Conservation (phyloP, 2,888 invertebrate species). For the Platerodrilus igneus region DNA sequence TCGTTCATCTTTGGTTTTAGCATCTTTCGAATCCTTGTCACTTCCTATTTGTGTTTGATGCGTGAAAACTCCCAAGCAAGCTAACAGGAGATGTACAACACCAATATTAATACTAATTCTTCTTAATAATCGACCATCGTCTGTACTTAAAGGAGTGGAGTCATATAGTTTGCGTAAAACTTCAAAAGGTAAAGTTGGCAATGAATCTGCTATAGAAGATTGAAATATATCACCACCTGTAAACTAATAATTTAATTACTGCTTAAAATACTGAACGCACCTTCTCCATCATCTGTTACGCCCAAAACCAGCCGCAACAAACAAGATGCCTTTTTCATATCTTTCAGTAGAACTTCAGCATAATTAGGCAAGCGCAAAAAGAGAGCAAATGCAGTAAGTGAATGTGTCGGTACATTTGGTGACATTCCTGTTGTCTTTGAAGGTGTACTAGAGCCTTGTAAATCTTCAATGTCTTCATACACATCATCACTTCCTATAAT, state of each 20-base stretch:
- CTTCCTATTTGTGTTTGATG: slow-evolving; percentile 61
- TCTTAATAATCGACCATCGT: slow-evolving; percentile 71
- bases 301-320: slow-evolving; percentile 82
- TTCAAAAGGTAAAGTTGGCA: slow-evolving; percentile 74
- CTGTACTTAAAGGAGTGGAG: slow-evolving; percentile 66
- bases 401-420: slow-evolving; percentile 81
- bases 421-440: slow-evolving; percentile 51
- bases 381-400: slow-evolving; percentile 83
- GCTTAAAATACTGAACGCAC: slow-evolving; percentile 45
- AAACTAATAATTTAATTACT: slow-evolving; percentile 17
- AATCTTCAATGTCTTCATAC: slow-evolving; percentile 60
- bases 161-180: slow-evolving; percentile 74
- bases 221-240: slow-evolving; percentile 63
- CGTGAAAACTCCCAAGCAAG: slow-evolving; percentile 85
- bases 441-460: slow-evolving; percentile 49
- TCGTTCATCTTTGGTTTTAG: slow-evolving; percentile 44
- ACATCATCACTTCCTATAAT: slow-evolving; percentile 55
- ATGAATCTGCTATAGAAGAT: slow-evolving; percentile 61
- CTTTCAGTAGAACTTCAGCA: slow-evolving; percentile 80
- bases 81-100: slow-evolving; percentile 77
- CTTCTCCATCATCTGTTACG: slow-evolving; percentile 88
- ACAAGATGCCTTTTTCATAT: slow-evolving; percentile 80
- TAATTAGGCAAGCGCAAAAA: slow-evolving; percentile 87
- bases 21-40: slow-evolving; percentile 39
- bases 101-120: slow-evolving; percentile 78